Evolutionary conservation across 1,140 invertebrate species (phyloP).

Genomic region (Drosophila arawakana): DNA sequence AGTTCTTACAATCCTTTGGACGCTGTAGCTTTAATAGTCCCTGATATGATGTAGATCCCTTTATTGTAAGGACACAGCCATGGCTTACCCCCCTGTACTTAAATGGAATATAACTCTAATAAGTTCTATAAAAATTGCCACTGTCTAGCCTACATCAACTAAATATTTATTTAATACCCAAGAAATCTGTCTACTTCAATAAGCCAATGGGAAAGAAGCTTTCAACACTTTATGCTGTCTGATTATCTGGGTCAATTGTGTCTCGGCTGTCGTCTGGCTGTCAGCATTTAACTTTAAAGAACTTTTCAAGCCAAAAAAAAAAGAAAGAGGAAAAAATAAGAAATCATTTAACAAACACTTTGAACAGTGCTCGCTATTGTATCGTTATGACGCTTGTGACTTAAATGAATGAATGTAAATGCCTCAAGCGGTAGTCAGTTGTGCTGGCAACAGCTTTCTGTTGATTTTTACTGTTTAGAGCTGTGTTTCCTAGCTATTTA

Average conservation of each 20-base stretch:
- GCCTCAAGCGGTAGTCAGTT: constrained; percentile 61
- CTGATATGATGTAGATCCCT: no score
- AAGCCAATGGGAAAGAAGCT: no score
- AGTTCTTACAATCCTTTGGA: no score
- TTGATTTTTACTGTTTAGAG: constrained; percentile 51
- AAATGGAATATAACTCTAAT: no score
- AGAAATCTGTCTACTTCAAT: no score
- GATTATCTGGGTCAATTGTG: constrained; percentile 17
- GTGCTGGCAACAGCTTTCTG: constrained; percentile 67
- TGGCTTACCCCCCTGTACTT: no score
- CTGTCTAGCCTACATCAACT: no score
- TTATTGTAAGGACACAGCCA: no score
- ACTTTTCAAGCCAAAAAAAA: constrained; percentile 28
- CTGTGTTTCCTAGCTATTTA: constrained; percentile 73
- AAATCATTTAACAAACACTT: constrained; percentile 32
- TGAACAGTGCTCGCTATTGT: constrained; percentile 29
- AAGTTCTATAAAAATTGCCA: no score
- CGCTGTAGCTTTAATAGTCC: no score
- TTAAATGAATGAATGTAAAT: constrained; percentile 73
- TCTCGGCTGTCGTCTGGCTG: constrained; percentile 10
- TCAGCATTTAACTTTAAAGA: constrained; percentile 53
- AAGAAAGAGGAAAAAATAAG: no score
- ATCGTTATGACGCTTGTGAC: constrained; percentile 23
- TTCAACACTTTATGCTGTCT: not conserved
- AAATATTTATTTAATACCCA: no score